Percentiles rank a stretch among this genome's conserved stretches.
Conservation (phyloP, 92 coral and sea anemone genomes). For the Parazoanthus atlanticus region DNA sequence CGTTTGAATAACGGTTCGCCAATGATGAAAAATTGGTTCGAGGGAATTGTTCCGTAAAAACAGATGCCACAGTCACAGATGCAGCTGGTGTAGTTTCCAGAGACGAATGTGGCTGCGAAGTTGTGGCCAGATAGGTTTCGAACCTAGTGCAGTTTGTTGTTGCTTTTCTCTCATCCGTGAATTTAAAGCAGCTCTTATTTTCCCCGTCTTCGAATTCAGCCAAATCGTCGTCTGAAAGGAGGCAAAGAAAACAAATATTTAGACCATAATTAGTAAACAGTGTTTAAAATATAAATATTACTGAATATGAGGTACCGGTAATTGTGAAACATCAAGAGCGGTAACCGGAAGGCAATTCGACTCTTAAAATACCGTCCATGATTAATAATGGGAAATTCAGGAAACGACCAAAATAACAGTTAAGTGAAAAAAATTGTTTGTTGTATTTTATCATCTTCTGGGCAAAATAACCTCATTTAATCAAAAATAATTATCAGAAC, state of each 20-base stretch:
- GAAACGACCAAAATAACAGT: background rate
- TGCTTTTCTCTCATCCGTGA: background rate
- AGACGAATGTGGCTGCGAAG: background rate
- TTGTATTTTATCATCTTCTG: too few species aligned
- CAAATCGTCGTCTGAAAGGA: conserved; percentile 3
- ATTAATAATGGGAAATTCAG: background rate
- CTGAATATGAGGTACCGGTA: background rate
- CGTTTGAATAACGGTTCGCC: background rate
- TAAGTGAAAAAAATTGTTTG: too few species aligned
- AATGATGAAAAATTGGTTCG: background rate
- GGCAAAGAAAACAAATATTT: background rate
- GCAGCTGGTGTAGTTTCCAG: background rate
- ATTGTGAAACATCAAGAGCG: too few species aligned
- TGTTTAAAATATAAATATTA: background rate
- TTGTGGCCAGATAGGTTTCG: background rate
- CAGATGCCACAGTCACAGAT: background rate
- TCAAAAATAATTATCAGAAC: too few species aligned
- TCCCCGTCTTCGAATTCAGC: background rate
- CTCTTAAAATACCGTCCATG: background rate
- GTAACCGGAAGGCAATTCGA: background rate
- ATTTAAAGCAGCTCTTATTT: conserved; percentile 2
- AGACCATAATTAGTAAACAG: too few species aligned
- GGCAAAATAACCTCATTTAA: too few species aligned
- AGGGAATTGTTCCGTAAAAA: background rate
- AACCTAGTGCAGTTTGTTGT: background rate